A percentile compares a stretch with the other conserved stretches of the same genome.
phyloP scores from a whole-genome alignment of 2,888 invertebrate species.

The Malacosoma neustria region DNA sequence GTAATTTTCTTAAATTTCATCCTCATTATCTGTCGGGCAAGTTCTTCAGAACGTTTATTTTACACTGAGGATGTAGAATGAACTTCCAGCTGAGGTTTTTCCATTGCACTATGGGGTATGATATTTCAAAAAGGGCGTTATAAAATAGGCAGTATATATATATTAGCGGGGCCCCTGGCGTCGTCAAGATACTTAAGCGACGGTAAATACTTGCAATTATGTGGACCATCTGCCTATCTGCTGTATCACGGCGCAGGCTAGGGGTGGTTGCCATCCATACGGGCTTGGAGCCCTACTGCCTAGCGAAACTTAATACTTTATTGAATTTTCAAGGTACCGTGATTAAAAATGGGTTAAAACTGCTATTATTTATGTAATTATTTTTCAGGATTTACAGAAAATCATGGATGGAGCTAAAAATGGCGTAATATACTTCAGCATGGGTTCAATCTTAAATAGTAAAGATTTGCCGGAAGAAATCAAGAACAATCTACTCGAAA shows the following conservation, averaged over 20 bases:
- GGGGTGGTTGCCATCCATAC: too few relatives aligned
- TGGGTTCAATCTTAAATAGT: conserved; percentile 56
- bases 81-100: not conserved
- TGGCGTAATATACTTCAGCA: conserved; percentile 65
- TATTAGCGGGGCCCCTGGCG: not conserved
- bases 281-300: too few relatives aligned
- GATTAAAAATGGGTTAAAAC: too few relatives aligned
- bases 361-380: too few relatives aligned
- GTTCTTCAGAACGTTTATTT: not conserved
- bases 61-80: not conserved
- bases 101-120: not conserved
- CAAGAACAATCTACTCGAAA: conserved; percentile 33
- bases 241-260: too few relatives aligned
- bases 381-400: conserved; percentile 40
- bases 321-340: too few relatives aligned
- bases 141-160: not conserved
- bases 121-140: not conserved
- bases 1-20: too few relatives aligned
- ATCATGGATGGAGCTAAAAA: conserved; percentile 48
- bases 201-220: too few relatives aligned
- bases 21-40: too few relatives aligned
- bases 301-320: too few relatives aligned
- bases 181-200: not conserved
- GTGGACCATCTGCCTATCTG: too few relatives aligned
- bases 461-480: conserved; percentile 36